Conservation (phyloP, 2,113 vertebrate species). For the Eulacestoma nigropectus region DNA sequence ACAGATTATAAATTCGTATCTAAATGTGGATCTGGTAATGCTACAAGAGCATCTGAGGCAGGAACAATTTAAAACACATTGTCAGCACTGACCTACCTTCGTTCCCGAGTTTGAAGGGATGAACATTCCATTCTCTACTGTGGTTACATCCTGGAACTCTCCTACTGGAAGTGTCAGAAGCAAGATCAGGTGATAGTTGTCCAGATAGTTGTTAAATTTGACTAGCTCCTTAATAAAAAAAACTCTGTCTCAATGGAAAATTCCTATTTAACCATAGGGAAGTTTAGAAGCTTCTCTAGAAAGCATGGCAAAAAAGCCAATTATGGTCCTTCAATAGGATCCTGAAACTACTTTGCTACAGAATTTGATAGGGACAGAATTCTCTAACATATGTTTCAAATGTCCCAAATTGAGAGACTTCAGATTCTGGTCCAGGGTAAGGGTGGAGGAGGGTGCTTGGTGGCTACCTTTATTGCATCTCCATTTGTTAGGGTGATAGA, state of each 20-base stretch:
- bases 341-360: background rate
- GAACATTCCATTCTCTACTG: background rate
- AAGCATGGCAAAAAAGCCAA: background rate
- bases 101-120: background rate
- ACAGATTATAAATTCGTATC: background rate
- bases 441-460: background rate
- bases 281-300: background rate
- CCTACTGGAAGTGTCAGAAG: background rate
- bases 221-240: background rate
- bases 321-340: background rate
- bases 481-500: background rate
- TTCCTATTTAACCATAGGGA: background rate
- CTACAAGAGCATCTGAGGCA: background rate
- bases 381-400: background rate
- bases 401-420: background rate
- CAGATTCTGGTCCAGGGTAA: background rate
- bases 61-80: background rate
- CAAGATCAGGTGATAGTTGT: background rate
- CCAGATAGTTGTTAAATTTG: background rate
- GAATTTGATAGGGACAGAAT: background rate
- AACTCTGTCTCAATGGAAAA: background rate
- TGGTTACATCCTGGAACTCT: background rate
- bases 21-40: background rate
- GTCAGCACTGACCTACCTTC: conserved; percentile 3
- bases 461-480: background rate